phyloP scores from a whole-genome alignment of 2,113 vertebrate genomes.

The Egretta garzetta region DNA sequence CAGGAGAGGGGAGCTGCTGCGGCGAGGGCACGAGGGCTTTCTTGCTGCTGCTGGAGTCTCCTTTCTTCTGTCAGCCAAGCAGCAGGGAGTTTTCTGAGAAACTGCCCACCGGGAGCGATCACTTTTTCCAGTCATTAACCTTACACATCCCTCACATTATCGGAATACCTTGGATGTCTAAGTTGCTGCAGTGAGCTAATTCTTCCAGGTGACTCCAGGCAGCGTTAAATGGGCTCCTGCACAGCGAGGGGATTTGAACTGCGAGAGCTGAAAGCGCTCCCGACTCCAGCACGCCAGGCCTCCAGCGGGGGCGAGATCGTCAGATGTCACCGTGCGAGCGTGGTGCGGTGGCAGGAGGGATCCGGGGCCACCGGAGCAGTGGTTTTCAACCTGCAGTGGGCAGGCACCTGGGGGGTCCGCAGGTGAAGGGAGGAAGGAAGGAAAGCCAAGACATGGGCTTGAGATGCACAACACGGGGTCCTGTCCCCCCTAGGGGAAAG shows the following conservation, averaged over 20 bases:
- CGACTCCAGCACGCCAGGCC: neutral
- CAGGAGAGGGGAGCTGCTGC: neutral
- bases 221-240: slow-evolving; percentile 40
- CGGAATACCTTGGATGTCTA: slow-evolving; percentile 23
- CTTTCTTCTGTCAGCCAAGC: slow-evolving; percentile 63
- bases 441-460: neutral
- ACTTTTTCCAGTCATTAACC: slow-evolving; percentile 72
- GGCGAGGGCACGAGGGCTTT: neutral
- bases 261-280: slow-evolving; percentile 43
- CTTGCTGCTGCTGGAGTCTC: neutral
- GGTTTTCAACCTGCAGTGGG: neutral
- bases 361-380: neutral
- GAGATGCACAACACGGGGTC: rapidly evolving
- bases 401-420: rapidly evolving
- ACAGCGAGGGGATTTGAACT: slow-evolving; percentile 47
- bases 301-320: neutral
- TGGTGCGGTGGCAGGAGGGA: neutral
- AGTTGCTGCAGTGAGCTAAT: slow-evolving; percentile 44
- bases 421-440: neutral
- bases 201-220: slow-evolving; percentile 62
- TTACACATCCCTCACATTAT: slow-evolving; percentile 56
- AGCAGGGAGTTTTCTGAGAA: slow-evolving; percentile 58
- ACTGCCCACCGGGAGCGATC: slow-evolving; percentile 63
- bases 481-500: neutral
- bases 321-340: slow-evolving; percentile 11